Evolutionary conservation across 2,888 invertebrate species (phyloP).

Genomic region (Acanthosepion lycidas): DNA sequence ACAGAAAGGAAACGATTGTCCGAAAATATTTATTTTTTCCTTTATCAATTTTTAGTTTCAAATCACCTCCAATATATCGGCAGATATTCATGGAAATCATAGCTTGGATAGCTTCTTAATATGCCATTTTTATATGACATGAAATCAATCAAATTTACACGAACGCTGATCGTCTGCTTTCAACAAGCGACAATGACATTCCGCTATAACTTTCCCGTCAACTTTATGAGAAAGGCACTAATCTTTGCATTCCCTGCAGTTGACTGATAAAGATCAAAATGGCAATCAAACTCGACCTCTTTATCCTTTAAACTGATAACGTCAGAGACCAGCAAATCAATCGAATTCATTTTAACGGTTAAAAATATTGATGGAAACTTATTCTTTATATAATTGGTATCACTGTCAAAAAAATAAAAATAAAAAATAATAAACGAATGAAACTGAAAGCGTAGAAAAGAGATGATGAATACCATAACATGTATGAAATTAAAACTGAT

Average conservation of each 20-base stretch:
- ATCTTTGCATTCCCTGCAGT: neutral
- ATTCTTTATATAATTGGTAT: no score
- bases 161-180: neutral
- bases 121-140: neutral
- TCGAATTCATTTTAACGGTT: neutral
- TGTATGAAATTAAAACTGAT: no score
- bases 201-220: neutral
- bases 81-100: neutral
- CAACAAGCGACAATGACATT: neutral
- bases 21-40: neutral
- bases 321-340: neutral
- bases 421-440: no score
- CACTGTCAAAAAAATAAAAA: no score
- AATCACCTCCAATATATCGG: neutral
- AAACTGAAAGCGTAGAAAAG: no score
- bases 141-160: neutral
- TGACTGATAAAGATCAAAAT: neutral
- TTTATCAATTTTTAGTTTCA: neutral
- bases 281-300: neutral
- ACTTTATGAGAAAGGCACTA: neutral
- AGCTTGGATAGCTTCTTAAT: neutral
- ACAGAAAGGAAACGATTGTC: no score
- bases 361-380: neutral
- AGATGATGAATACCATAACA: no score
- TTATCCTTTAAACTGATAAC: neutral